These are phyloP conservation scores for Sycophila sp. DNA, from an alignment of 1,140 invertebrate species.

Conservation along the genomic window DNA sequence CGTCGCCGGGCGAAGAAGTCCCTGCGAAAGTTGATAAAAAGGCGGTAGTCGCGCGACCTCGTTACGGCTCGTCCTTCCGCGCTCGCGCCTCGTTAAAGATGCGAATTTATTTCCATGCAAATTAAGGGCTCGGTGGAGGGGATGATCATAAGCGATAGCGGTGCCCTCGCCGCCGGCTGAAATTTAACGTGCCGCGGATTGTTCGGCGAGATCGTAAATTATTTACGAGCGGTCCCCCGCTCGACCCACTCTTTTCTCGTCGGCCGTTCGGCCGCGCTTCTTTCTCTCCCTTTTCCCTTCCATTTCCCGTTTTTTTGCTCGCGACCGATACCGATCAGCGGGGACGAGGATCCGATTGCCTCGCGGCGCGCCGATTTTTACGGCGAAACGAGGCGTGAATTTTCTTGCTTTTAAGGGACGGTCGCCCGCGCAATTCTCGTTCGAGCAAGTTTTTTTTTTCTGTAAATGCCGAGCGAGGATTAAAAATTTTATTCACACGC, in stretches of 20 bases:
- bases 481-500: no score
- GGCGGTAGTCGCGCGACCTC: slow-evolving; percentile 6
- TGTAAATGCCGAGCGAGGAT: not conserved
- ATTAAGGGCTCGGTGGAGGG: slow-evolving; percentile 11
- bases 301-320: no score
- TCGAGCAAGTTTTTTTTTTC: not conserved
- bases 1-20: not conserved
- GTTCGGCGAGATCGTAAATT: slow-evolving; percentile 14
- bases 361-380: no score
- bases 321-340: no score
- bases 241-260: no score
- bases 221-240: no score
- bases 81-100: not conserved
- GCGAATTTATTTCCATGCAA: slow-evolving; percentile 29
- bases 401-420: no score
- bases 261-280: no score
- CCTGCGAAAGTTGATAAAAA: not conserved
- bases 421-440: no score
- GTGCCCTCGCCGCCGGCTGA: not conserved
- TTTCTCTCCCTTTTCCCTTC: no score
- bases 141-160: slow-evolving; percentile 10
- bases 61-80: not conserved
- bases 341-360: no score
- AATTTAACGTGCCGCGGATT: not conserved
- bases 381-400: no score